Evolutionary conservation across 2,113 vertebrate genomes (phyloP).

Genomic region (Bostrychus sinensis): DNA sequence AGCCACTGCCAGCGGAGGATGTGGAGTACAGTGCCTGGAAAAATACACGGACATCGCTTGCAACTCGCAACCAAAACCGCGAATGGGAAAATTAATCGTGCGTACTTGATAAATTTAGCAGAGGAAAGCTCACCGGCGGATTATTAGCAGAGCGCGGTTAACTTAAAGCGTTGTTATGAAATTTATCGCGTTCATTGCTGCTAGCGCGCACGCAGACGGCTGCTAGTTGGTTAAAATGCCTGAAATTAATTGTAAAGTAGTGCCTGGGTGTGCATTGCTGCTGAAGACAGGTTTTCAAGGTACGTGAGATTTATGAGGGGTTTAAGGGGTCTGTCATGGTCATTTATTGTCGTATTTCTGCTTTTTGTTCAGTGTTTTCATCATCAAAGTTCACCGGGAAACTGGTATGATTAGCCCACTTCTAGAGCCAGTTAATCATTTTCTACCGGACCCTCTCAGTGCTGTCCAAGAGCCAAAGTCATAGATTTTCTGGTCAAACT

Average conservation of each 20-base stretch:
- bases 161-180: conserved; percentile 67
- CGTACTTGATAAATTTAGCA: conserved; percentile 10
- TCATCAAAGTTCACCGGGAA: conserved; percentile 53
- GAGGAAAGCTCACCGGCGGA: conserved; percentile 28
- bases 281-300: conserved; percentile 53
- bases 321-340: conserved; percentile 20
- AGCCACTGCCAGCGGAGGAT: conserved; percentile 68
- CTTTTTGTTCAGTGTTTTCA: conserved; percentile 6
- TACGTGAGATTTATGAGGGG: conserved; percentile 57
- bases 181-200: conserved; percentile 45
- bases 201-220: conserved; percentile 24
- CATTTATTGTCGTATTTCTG: conserved; percentile 24
- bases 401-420: conserved; percentile 12
- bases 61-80: conserved; percentile 12
- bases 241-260: conserved; percentile 25
- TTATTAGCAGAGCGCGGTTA: conserved; percentile 53
- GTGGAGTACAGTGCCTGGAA: conserved; percentile 61
- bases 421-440: conserved; percentile 19
- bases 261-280: conserved; percentile 40
- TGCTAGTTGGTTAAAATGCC: conserved; percentile 33
- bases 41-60: conserved; percentile 44
- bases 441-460: conserved; percentile 4
- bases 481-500: neutral
- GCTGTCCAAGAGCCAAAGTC: neutral
- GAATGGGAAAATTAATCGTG: neutral